Evolutionary conservation across 2,113 vertebrate species (phyloP), one percentile per base, ranked within the genome.

Genomic region (Micronycteris hirsuta): DNA sequence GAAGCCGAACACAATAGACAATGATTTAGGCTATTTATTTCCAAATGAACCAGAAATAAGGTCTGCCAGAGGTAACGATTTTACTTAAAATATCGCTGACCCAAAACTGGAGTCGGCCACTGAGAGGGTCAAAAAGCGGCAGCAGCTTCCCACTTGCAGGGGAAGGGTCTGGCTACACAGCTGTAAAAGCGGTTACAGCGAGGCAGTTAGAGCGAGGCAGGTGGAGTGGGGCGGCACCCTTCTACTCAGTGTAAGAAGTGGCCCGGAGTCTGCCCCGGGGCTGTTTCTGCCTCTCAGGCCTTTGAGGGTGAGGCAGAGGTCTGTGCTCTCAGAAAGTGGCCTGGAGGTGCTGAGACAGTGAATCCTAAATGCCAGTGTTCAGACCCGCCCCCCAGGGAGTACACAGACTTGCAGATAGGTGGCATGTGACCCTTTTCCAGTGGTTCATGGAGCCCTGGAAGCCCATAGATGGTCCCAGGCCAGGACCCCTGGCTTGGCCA

Each of bases 241-340:
- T 56, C 41, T 12, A 1, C 33, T 9, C 2, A 2, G 10, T 67
- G 56, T 5, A 41, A 24, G 15, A 73, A 7, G 0, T 4, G 31
- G 49, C 33, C 3, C 22, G 14, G 49, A 36, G 5, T 76, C 77
- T 86, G 73, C 17, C 81, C 54, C 1, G 3, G 73, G 28, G 12
- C 58, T 61, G 10, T 61, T 71, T 82, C 84, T 93, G 83, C 33
- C 47, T 54, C 33, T 54, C 61, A 6, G 58, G 80, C 74, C 63
- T 54, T 76, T 43, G 20, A 0, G 24, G 13, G 74, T 31, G 76
- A 93, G 86, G 19, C 43, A 43, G 92, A 82, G 68, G 41, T 86
- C 54, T 85, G 52, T 33, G 67, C 61, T 61, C 76, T 54, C n/a
- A 47, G 96, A 80, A 96, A 96, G 92, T 19, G 11, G 73, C 20